phyloP scores from a whole-genome alignment of 2,888 invertebrate genomes.

The Tridacna crocea region DNA sequence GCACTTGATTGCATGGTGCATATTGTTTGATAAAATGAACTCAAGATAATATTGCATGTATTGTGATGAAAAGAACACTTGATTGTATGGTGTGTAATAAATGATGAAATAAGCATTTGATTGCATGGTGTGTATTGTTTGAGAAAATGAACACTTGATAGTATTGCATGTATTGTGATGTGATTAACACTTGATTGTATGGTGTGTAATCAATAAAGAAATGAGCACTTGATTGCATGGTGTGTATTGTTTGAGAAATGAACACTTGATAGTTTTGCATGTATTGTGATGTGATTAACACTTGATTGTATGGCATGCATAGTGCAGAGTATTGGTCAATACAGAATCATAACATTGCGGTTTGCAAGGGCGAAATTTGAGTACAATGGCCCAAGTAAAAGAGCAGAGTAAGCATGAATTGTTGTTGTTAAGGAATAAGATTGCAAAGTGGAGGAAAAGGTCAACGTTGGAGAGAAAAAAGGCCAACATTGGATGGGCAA shows the following conservation, averaged over 20 bases:
- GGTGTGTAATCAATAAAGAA: background rate
- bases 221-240: too few relatives aligned
- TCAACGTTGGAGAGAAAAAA: too few relatives aligned
- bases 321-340: background rate
- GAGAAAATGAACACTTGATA: background rate
- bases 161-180: background rate
- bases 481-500: too few relatives aligned
- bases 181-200: background rate
- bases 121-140: background rate
- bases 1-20: too few relatives aligned
- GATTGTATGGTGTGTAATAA: background rate
- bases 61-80: background rate
- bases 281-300: background rate
- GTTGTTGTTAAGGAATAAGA: too few relatives aligned
- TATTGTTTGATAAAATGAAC: background rate
- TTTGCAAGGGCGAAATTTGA: too few relatives aligned
- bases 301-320: background rate
- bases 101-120: background rate
- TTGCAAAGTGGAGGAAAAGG: too few relatives aligned
- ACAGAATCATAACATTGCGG: too few relatives aligned
- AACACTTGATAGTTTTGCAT: background rate
- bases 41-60: background rate
- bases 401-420: too few relatives aligned
- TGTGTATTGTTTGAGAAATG: background rate
- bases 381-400: too few relatives aligned